Conservation (phyloP, 2,113 vertebrate species). For the Porphyrio hochstetteri region DNA sequence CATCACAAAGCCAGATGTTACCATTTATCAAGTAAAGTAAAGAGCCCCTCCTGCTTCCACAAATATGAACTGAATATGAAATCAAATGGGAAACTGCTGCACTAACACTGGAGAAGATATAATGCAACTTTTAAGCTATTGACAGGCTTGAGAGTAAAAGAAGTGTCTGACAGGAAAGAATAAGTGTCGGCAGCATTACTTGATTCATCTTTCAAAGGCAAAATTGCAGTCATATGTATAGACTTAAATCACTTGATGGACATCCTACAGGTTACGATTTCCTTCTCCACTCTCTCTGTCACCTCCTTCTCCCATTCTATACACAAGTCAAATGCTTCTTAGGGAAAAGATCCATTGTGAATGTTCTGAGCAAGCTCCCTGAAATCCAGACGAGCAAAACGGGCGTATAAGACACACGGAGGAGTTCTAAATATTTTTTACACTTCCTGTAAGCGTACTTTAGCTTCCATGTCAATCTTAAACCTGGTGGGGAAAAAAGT, state of each 20-base stretch:
- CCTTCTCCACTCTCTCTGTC: not conserved
- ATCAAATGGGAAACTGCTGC: constrained; percentile 53
- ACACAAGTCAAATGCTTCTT: not conserved
- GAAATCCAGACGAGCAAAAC: not conserved
- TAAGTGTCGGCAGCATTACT: constrained; percentile 5
- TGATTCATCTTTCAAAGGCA: constrained; percentile 27
- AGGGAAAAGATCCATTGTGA: not conserved
- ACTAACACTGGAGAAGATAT: constrained; percentile 8
- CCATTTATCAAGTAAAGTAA: constrained; percentile 66
- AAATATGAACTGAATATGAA: constrained; percentile 66
- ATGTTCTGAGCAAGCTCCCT: not conserved
- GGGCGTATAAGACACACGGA: not conserved
- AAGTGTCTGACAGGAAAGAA: constrained; percentile 18
- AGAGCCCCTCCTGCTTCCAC: constrained; percentile 63
- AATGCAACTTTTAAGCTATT: constrained; percentile 43
- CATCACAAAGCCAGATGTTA: constrained; percentile 70
- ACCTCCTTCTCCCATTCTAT: not conserved
- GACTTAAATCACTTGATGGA: constrained; percentile 23
- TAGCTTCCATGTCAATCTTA: not conserved
- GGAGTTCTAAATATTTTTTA: not conserved
- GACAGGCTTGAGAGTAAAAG: not conserved
- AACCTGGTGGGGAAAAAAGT: not conserved
- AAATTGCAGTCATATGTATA: not conserved
- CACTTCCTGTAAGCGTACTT: not conserved
- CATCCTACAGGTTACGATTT: not conserved